Evolutionary conservation across 2,113 vertebrate genomes (phyloP), one percentile per base, ranked within the genome.

Genomic region (Cyanocitta stelleri): DNA sequence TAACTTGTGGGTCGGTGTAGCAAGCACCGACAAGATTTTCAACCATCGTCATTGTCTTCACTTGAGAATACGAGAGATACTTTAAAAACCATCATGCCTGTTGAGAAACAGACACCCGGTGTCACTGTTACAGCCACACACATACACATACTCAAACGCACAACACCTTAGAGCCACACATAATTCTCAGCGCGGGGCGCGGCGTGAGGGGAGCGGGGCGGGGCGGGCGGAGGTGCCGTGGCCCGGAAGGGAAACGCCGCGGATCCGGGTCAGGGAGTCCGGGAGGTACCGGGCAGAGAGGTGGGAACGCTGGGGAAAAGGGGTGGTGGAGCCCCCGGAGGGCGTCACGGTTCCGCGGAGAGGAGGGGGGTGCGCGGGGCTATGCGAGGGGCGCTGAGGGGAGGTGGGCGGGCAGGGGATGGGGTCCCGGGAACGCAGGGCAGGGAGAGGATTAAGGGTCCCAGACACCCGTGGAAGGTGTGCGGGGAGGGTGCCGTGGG

Each of bases 41-140:
- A 72, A 43, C 98, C 96, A 98, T 98, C 98, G 56, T 98, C 98
- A 83, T 76, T 98, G 89, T 98, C 98, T 87, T 98, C 98, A 96
- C 98, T 98, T 68, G 98, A 98, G 72, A 98, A 98, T 67, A 98
- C 51, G 85, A 97, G 98, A 39, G 91, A 97, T 48, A 97, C 96
- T 72, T 97, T 96, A 48, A 96, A 77, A 19, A 84, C 30, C 29
- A 49, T 96, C 85, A 89, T 32, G 41, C 69, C 97, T 98, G 96
- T 30, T 4, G 30, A 64, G 27, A 17, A 69, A 22, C 30, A 26
- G 43, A 20, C 19, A 13, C 16, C 11, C 7, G 3, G 8, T 4
- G 26, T 26, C 61, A 10, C 17, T 20, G 33, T 27, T 7, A 12
- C 26, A 44, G 51, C 35, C 51, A 5, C 43, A 19, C 11, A 22